Evolutionary conservation across 2,797 vertebrate genomes (phyloP).

Genomic region (Lepus townsendii): DNA sequence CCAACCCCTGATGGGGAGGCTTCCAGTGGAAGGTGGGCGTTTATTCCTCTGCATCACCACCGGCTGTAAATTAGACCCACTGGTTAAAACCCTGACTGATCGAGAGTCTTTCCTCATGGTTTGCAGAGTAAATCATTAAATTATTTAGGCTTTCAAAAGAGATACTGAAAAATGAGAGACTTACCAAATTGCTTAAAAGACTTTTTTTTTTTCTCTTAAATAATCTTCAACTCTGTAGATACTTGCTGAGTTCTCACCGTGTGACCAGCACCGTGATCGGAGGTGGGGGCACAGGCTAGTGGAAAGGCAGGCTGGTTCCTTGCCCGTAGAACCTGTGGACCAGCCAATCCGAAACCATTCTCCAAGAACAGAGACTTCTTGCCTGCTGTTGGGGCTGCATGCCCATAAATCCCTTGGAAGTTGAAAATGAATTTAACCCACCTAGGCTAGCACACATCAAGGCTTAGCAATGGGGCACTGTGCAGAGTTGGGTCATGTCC

Average conservation of each 20-base stretch:
- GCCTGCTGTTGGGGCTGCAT: neutral
- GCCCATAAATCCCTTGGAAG: neutral
- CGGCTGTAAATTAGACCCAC: neutral
- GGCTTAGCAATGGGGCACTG: neutral
- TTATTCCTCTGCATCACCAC: neutral
- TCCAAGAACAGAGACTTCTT: neutral
- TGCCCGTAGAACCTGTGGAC: neutral
- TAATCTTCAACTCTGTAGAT: neutral
- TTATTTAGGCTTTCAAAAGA: slow-evolving; percentile 34
- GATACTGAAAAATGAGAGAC: slow-evolving; percentile 19
- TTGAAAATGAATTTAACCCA: neutral
- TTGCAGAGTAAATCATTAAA: slow-evolving; percentile 57
- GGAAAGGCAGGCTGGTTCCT: neutral
- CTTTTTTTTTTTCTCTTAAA: slow-evolving; percentile 37
- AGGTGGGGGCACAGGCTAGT: neutral
- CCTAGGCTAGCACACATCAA: neutral
- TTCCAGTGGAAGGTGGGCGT: no score
- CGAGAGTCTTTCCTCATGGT: neutral
- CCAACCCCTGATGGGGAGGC: no score
- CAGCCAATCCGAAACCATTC: neutral
- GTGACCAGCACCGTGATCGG: neutral
- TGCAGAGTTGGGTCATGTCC: neutral
- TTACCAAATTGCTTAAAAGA: slow-evolving; percentile 13
- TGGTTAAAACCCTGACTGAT: neutral
- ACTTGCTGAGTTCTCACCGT: neutral